A percentile compares a stretch with the other conserved stretches of the same genome.
Conservation (phyloP, 2,113 vertebrate genomes). For the Pluvialis apricaria region DNA sequence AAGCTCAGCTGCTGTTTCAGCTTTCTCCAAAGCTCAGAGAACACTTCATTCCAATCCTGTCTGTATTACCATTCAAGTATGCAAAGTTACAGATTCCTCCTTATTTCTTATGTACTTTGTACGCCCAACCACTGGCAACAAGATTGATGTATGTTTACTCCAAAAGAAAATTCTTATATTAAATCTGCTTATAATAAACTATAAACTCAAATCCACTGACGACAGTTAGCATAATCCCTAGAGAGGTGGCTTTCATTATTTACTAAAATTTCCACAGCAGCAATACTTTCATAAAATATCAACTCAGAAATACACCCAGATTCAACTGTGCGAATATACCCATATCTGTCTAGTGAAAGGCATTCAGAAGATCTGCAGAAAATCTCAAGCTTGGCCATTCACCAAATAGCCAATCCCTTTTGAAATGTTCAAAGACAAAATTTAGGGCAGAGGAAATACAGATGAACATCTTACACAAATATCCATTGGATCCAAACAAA, state of each 20-base stretch:
- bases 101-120: neutral
- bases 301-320: neutral
- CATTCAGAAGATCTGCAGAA: neutral
- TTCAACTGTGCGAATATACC: neutral
- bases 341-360: neutral
- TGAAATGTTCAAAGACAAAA: neutral
- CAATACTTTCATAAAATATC: neutral
- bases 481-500: neutral
- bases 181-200: neutral
- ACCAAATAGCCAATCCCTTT: neutral
- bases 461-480: neutral
- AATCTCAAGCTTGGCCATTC: neutral
- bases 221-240: neutral
- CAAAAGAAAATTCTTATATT: neutral
- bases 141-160: neutral
- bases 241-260: neutral
- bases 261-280: neutral
- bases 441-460: neutral
- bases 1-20: neutral
- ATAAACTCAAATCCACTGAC: neutral
- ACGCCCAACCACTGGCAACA: neutral
- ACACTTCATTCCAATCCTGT: neutral
- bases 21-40: neutral
- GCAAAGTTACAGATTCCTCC: neutral
- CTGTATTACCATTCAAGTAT: neutral